Percentiles rank a stretch among this genome's conserved stretches.
These are phyloP conservation scores for Petrocephalus sullivani DNA, from an alignment of 2,797 vertebrate genomes.

Conservation along the genomic window DNA sequence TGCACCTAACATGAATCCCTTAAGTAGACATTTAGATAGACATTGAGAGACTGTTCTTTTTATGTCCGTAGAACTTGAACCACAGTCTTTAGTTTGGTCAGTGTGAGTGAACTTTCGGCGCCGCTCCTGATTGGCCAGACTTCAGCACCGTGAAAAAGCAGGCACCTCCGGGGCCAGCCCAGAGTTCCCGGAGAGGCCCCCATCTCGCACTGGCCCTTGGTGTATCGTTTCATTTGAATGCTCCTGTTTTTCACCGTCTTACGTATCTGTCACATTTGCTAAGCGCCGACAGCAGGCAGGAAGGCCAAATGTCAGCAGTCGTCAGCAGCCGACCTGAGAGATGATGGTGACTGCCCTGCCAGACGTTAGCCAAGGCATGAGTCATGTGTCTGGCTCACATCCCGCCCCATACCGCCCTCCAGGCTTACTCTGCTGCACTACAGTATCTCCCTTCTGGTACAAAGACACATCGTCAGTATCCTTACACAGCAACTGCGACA, in stretches of 20 bases:
- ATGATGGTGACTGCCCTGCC: not conserved
- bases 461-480: not conserved
- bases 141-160: too few species aligned
- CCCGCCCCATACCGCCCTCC: not conserved
- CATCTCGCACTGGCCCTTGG: not conserved
- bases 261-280: not conserved
- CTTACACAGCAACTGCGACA: not conserved
- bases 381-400: not conserved
- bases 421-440: not conserved
- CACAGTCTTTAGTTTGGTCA: not conserved
- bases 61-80: not conserved
- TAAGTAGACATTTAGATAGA: not conserved
- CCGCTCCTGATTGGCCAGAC: not conserved
- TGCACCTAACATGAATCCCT: not conserved
- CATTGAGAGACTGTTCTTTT: not conserved
- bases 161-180: not conserved
- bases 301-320: not conserved
- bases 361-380: not conserved
- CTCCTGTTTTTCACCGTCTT: not conserved
- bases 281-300: not conserved
- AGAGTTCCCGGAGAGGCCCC: not conserved
- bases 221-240: not conserved
- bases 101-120: not conserved
- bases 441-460: not conserved
- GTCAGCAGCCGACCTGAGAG: not conserved